Evolutionary conservation across 2,113 vertebrate species (phyloP).

Genomic region (Glaucomys volans): DNA sequence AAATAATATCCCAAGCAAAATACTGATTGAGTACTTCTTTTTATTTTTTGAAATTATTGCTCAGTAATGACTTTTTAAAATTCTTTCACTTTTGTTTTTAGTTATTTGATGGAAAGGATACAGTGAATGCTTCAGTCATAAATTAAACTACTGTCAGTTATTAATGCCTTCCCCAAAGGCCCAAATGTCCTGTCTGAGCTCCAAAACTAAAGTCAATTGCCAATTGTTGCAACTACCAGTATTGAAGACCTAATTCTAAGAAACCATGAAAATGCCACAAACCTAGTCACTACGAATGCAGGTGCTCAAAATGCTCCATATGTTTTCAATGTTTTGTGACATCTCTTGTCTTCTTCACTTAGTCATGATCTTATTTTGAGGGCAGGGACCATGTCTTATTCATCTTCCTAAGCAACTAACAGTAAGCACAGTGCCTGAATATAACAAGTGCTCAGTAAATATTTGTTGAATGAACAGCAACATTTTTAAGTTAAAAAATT

Average conservation of each 20-base stretch:
- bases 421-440: background rate
- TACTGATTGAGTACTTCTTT: background rate
- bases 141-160: background rate
- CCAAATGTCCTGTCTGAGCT: rapidly evolving
- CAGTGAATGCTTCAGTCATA: background rate
- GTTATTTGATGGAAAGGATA: background rate
- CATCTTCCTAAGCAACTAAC: background rate
- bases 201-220: background rate
- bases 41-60: background rate
- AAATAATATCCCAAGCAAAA: background rate
- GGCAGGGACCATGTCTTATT: background rate
- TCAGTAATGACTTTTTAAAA: background rate
- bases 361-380: background rate
- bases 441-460: slow-evolving; percentile 6
- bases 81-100: background rate
- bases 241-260: background rate
- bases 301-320: background rate
- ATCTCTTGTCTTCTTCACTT: background rate
- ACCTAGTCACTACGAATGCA: background rate
- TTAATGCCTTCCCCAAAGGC: background rate
- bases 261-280: background rate
- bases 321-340: background rate
- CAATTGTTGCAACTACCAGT: background rate
- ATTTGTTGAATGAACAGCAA: background rate
- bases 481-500: slow-evolving; percentile 27